Evolutionary conservation across 1,140 invertebrate genomes (phyloP).

Genomic region (Physella acuta): DNA sequence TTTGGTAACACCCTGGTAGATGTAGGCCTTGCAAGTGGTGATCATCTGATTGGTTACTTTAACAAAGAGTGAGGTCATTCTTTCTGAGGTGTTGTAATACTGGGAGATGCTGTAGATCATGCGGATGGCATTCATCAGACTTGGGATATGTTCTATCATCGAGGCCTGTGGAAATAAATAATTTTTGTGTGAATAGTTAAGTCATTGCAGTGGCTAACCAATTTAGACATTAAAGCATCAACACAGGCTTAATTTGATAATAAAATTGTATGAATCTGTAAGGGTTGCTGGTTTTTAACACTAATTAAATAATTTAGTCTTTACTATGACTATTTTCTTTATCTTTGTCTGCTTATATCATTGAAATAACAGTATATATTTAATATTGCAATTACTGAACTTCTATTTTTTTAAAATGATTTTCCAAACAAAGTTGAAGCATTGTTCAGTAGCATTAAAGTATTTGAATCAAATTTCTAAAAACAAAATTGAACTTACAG

Average conservation of each 20-base stretch:
- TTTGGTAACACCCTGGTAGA: conserved; percentile 81
- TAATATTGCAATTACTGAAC: too few relatives aligned
- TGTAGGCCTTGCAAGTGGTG: conserved; percentile 87
- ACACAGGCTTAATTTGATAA: too few relatives aligned
- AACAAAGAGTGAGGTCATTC: conserved; percentile 62
- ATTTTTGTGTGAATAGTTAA: too few relatives aligned
- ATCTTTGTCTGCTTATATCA: neutral
- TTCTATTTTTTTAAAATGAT: too few relatives aligned
- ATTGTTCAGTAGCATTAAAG: too few relatives aligned
- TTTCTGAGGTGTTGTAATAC: conserved; percentile 62
- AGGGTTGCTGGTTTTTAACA: neutral
- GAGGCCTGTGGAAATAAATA: conserved; percentile 61
- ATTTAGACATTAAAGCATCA: too few relatives aligned
- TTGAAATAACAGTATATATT: too few relatives aligned
- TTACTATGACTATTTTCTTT: neutral
- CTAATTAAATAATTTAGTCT: neutral
- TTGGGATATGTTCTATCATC: conserved; percentile 60
- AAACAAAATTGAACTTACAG: conserved; percentile 74
- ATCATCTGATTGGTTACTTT: conserved; percentile 96
- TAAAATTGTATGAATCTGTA: too few relatives aligned
- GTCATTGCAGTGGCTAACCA: too few relatives aligned
- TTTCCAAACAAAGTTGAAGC: too few relatives aligned
- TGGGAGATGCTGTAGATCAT: conserved; percentile 63
- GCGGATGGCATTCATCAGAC: conserved; percentile 60
- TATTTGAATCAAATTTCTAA: too few relatives aligned